Percentiles rank a stretch among this genome's conserved stretches.
Conservation (phyloP, 2,113 vertebrate genomes). For the Atrichornis clamosus region DNA sequence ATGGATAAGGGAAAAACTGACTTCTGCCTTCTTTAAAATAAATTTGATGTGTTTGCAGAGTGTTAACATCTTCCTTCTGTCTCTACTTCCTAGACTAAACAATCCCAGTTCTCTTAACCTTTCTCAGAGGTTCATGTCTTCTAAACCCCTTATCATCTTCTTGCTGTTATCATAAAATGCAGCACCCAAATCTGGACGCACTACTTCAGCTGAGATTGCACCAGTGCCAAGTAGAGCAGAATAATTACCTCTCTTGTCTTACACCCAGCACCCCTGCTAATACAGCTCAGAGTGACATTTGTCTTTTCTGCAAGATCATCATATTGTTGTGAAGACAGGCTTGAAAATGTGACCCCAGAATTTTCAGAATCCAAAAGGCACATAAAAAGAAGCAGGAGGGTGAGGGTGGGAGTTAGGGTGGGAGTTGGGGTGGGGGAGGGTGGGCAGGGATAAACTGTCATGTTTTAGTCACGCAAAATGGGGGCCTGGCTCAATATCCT, state of each 20-base stretch:
- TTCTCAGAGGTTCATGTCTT: conserved; percentile 2
- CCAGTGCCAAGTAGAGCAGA: conserved; percentile 55
- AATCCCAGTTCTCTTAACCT: neutral
- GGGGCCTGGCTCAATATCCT: neutral
- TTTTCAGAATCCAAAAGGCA: neutral
- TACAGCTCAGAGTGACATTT: conserved; percentile 1
- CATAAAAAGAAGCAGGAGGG: neutral
- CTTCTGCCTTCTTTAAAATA: neutral
- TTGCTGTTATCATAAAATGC: neutral
- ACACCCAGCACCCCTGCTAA: neutral
- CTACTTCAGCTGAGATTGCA: neutral
- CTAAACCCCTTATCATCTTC: neutral
- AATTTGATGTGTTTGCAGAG: neutral
- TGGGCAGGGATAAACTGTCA: neutral
- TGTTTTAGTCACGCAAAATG: neutral
- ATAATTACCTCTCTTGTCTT: conserved; percentile 45
- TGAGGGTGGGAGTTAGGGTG: neutral
- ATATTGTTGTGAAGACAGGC: neutral
- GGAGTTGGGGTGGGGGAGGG: neutral
- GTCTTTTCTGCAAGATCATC: conserved; percentile 12
- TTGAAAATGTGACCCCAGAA: neutral
- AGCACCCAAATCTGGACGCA: neutral
- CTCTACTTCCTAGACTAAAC: neutral
- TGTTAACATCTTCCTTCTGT: neutral
- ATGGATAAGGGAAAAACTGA: neutral